Conservation (phyloP, 2,113 vertebrate species). For the Pelmatolapia mariae region DNA sequence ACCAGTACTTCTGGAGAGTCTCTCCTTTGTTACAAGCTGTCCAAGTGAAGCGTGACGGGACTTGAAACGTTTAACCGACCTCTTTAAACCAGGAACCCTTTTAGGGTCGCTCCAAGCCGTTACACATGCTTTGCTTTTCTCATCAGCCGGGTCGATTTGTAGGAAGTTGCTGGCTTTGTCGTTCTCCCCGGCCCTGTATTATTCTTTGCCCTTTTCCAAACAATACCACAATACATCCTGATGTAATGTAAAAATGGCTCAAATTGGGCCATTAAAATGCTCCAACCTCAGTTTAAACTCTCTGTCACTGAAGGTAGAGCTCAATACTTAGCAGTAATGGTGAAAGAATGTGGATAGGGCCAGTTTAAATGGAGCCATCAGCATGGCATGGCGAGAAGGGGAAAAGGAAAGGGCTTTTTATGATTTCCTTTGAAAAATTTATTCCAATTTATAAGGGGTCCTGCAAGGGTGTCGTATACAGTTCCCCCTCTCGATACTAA, state of each 20-base stretch:
- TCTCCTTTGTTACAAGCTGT: slow-evolving; percentile 54
- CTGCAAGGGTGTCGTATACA: slow-evolving; percentile 63
- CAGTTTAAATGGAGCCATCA: slow-evolving; percentile 64
- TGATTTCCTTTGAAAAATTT: slow-evolving; percentile 74
- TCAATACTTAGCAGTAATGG: slow-evolving; percentile 48
- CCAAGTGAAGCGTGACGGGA: slow-evolving; percentile 45
- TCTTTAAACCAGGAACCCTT: slow-evolving; percentile 42
- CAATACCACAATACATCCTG: slow-evolving; percentile 60
- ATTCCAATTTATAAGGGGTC: slow-evolving; percentile 68
- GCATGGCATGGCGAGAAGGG: slow-evolving; percentile 28
- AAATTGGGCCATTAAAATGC: slow-evolving; percentile 60
- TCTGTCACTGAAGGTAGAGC: slow-evolving; percentile 27
- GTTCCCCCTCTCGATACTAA: slow-evolving; percentile 62
- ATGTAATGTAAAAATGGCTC: slow-evolving; percentile 58
- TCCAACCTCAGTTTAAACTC: slow-evolving; percentile 24
- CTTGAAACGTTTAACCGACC: slow-evolving; percentile 27
- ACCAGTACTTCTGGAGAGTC: slow-evolving; percentile 34
- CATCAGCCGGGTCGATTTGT: slow-evolving; percentile 52
- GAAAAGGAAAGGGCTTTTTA: slow-evolving; percentile 53
- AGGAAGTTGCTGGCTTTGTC: slow-evolving; percentile 58
- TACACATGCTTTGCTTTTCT: slow-evolving; percentile 63
- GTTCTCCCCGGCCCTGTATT: slow-evolving; percentile 54
- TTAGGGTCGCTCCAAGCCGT: slow-evolving; percentile 26
- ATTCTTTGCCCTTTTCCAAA: slow-evolving; percentile 50
- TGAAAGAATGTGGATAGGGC: slow-evolving; percentile 53